Base-by-base conservation (phyloP, 1,140 invertebrate species). In the Berghia stephanieae region DNA sequence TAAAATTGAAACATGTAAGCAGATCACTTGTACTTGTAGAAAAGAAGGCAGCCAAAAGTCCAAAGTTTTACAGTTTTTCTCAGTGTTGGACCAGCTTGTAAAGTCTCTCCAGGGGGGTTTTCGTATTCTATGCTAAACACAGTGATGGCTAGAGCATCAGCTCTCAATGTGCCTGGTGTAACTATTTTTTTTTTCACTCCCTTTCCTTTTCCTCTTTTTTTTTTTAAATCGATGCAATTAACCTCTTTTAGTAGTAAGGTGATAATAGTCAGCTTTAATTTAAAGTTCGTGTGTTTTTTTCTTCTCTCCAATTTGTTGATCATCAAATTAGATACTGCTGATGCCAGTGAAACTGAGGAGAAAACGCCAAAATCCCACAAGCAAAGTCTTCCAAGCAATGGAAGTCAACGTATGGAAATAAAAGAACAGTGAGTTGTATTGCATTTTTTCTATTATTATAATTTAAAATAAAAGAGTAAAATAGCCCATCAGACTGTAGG, bases 321-420 rank as follows among this genome's bases (percentile, higher is more conserved):
- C 10, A 49, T 49, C 10, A 36, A 68, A 43, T 49, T 73, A 96
- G 96, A 97, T 89, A 91, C 90, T 60, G 90, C 91, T 86, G 90
- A 91, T 91, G 96, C 96, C 1, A 96, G 95, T 82, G 91, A 91
- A 83, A 96, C 95, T 68, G 96, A 97, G 89, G 93, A 94, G 13
- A 94, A 94, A 85, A 92, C 93, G 67, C 94, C 95, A 88, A 93
- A 94, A 87, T 5, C 2, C 2, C n/a, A 31, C 40, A 66, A 36
- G 31, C 60, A 76, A 24, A 34, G 34, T 49, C 4, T 34, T 18
- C 6, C 44, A 68, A 8, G 60, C 36, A 75, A 63, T 18, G 49
- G 88, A 91, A 82, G 90, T 86, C 71, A 75, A 13, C 75, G 81
- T 66, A 92, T 93, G 60, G 96, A 96, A 91, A 94, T 96, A 16